Conservation (phyloP, 2,797 vertebrate species). For the Australoheros facetus region DNA sequence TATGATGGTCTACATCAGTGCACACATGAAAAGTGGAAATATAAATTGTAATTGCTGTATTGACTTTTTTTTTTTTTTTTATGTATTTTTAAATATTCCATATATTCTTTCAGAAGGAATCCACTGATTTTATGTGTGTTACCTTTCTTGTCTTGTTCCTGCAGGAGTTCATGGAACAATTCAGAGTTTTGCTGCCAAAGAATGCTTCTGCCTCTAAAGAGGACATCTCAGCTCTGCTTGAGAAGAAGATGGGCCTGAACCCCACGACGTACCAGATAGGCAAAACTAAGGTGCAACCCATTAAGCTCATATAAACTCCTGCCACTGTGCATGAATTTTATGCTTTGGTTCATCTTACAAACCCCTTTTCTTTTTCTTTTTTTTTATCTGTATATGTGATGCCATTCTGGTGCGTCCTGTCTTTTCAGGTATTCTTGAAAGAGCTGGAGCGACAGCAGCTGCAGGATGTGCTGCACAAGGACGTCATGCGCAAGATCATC, state of each 20-base stretch:
- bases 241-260: slow-evolving; percentile 85
- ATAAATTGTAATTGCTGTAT: not conserved
- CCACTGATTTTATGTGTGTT: not conserved
- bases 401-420: not conserved
- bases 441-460: slow-evolving; percentile 91
- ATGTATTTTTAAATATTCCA: not conserved
- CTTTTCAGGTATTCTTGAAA: slow-evolving; percentile 92
- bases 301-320: not conserved
- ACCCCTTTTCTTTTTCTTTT: too few relatives aligned
- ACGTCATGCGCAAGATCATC: slow-evolving; percentile 93
- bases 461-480: slow-evolving; percentile 91
- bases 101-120: not conserved
- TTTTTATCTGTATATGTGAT: not conserved
- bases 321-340: not conserved
- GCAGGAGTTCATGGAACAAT: slow-evolving; percentile 94
- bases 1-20: not conserved
- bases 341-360: not conserved
- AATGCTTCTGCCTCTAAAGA: slow-evolving; percentile 81
- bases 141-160: not conserved
- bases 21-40: not conserved
- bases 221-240: slow-evolving; percentile 84
- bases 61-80: too few relatives aligned
- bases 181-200: slow-evolving; percentile 92
- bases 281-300: slow-evolving; percentile 89
- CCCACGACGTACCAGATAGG: slow-evolving; percentile 93